Percentiles rank a stretch among this genome's conserved stretches.
Evolutionary conservation across 2,113 vertebrate species (phyloP).

Genomic region (Ahaetulla prasina): DNA sequence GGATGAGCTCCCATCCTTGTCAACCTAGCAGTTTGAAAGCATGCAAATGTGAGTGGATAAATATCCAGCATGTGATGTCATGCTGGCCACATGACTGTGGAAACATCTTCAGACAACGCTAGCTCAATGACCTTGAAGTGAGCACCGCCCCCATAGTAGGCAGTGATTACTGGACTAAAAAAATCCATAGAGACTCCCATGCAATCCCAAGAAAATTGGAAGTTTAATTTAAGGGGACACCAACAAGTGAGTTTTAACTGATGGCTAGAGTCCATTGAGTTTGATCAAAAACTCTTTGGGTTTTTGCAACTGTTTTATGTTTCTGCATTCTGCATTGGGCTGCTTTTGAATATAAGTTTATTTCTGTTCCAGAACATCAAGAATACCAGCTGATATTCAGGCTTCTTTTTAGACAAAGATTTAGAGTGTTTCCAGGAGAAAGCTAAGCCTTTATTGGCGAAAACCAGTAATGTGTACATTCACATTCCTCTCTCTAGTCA

Average conservation of each 20-base stretch:
- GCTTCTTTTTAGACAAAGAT: background rate
- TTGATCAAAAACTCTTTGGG: background rate
- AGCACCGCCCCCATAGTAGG: background rate
- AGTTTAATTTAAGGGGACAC: background rate
- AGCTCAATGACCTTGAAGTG: background rate
- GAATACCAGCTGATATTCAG: background rate
- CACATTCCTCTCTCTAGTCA: background rate
- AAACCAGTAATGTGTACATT: background rate
- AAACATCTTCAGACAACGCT: background rate
- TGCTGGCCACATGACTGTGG: background rate
- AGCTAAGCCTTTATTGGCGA: background rate
- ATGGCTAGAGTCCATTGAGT: background rate
- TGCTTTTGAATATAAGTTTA: background rate
- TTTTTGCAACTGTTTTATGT: background rate
- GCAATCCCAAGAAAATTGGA: background rate
- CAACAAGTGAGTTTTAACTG: background rate
- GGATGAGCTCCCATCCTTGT: background rate
- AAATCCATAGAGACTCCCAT: background rate
- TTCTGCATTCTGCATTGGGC: background rate
- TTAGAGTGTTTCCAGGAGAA: background rate
- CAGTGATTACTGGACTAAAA: background rate
- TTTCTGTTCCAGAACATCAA: background rate
- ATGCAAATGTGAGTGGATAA: background rate
- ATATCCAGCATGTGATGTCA: background rate
- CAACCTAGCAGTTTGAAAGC: background rate